These are phyloP conservation scores for Mustela lutreola DNA, from an alignment of 2,113 vertebrate genomes.

Conservation along the genomic window DNA sequence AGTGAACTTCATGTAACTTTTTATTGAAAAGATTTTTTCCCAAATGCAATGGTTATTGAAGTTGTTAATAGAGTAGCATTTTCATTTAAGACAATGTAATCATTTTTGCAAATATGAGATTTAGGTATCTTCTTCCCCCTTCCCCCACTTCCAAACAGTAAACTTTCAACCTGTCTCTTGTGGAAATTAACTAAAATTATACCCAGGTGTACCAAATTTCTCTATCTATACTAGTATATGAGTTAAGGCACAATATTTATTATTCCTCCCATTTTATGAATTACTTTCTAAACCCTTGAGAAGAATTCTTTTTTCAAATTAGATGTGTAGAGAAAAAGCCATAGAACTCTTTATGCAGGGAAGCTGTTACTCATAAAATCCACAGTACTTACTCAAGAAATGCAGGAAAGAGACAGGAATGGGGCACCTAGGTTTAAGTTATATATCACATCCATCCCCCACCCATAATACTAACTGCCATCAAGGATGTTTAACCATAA, in stretches of 20 bases:
- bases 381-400: constrained; percentile 85
- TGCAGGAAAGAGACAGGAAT: constrained; percentile 68
- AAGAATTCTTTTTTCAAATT: constrained; percentile 88
- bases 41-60: constrained; percentile 87
- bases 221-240: constrained; percentile 85
- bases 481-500: constrained; percentile 74
- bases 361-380: constrained; percentile 83
- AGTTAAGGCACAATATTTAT: constrained; percentile 91
- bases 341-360: constrained; percentile 80
- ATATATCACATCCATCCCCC: constrained; percentile 66
- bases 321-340: constrained; percentile 84
- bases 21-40: constrained; percentile 87
- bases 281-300: constrained; percentile 90
- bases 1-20: constrained; percentile 90
- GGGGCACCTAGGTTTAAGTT: constrained; percentile 20
- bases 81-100: constrained; percentile 90
- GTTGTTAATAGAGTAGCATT: constrained; percentile 88
- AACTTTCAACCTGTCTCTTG: constrained; percentile 89
- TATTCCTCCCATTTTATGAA: constrained; percentile 90
- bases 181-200: constrained; percentile 91
- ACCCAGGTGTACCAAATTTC: constrained; percentile 88
- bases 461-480: constrained; percentile 79
- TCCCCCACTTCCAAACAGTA: constrained; percentile 84
- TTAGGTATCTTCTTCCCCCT: constrained; percentile 83
- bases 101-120: constrained; percentile 89